These are phyloP conservation scores for Ormyrus rosae DNA, from an alignment of 2,888 invertebrate species.

Conservation along the genomic window DNA sequence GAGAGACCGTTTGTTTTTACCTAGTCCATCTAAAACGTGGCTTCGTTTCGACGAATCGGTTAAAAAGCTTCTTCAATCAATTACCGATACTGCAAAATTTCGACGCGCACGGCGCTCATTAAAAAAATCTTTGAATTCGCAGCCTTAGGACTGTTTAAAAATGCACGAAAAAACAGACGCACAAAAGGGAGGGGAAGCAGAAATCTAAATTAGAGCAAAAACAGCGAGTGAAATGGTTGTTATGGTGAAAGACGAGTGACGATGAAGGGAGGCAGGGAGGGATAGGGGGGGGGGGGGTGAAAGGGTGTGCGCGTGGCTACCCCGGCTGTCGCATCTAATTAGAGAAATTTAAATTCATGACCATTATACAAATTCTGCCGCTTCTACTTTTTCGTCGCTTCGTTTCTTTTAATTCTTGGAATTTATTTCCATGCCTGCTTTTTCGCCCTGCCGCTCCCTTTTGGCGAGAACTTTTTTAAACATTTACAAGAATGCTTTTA, in stretches of 20 bases:
- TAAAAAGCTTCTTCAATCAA: no score
- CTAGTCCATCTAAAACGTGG: no score
- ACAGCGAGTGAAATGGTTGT: slow-evolving; percentile 40
- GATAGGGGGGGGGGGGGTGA: not conserved
- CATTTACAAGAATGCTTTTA: no score
- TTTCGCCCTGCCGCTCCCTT: no score
- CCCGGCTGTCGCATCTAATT: slow-evolving; percentile 65
- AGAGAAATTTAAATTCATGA: slow-evolving; percentile 75
- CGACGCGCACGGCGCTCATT: no score
- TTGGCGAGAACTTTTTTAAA: no score
- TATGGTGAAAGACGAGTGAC: slow-evolving; percentile 55
- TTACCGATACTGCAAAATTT: no score
- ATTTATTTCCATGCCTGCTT: slow-evolving; percentile 9
- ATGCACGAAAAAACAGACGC: slow-evolving; percentile 15
- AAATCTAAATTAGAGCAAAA: not conserved
- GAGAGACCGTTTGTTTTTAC: no score
- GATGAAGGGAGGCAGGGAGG: slow-evolving; percentile 58
- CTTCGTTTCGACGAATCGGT: no score
- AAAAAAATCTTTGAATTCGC: no score
- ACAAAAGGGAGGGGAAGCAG: slow-evolving; percentile 43
- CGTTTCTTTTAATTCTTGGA: slow-evolving; percentile 37
- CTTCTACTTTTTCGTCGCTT: slow-evolving; percentile 15
- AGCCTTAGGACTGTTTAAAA: no score
- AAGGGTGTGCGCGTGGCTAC: no score
- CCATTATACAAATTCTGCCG: slow-evolving; percentile 56